Conservation (phyloP, 1,140 invertebrate species). For the Drosophila sp. region DNA sequence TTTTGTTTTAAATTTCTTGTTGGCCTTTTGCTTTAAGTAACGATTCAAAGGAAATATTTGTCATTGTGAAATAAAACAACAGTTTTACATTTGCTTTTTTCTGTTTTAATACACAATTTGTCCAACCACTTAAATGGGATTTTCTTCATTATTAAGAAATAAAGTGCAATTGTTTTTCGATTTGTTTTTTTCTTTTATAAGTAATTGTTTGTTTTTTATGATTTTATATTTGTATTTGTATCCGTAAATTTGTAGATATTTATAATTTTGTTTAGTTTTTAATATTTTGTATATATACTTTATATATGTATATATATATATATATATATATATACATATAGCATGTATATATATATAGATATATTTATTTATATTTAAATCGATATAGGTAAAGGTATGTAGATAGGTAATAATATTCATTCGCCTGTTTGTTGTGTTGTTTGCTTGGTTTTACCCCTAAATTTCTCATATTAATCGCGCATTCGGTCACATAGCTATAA, state of each 20-base stretch:
- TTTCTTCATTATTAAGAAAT: slow-evolving; percentile 82
- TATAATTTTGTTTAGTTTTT: slow-evolving; percentile 70
- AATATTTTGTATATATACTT: slow-evolving; percentile 71
- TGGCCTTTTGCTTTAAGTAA: too few species aligned
- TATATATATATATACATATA: slow-evolving; percentile 47
- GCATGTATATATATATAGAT: slow-evolving; percentile 43
- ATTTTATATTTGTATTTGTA: slow-evolving; percentile 68
- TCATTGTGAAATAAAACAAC: slow-evolving; percentile 26
- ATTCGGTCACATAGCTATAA: slow-evolving; percentile 79
- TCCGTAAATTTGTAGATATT: slow-evolving; percentile 82
- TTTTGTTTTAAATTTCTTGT: too few species aligned
- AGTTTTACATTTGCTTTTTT: slow-evolving; percentile 64
- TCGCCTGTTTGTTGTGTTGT: slow-evolving; percentile 78
- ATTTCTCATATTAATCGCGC: slow-evolving; percentile 57
- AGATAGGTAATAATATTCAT: slow-evolving; percentile 83
- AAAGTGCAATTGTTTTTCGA: slow-evolving; percentile 71
- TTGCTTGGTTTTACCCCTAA: slow-evolving; percentile 61
- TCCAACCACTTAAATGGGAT: slow-evolving; percentile 84
- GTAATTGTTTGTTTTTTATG: slow-evolving; percentile 48
- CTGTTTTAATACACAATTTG: slow-evolving; percentile 83
- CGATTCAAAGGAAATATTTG: neutral
- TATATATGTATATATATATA: slow-evolving; percentile 62
- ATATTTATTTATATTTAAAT: slow-evolving; percentile 72
- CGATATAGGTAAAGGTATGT: slow-evolving; percentile 82
- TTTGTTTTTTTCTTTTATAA: slow-evolving; percentile 46